These are phyloP conservation scores for Aulostomus chinensis DNA, from an alignment of 2,797 vertebrate species.

Conservation along the genomic window DNA sequence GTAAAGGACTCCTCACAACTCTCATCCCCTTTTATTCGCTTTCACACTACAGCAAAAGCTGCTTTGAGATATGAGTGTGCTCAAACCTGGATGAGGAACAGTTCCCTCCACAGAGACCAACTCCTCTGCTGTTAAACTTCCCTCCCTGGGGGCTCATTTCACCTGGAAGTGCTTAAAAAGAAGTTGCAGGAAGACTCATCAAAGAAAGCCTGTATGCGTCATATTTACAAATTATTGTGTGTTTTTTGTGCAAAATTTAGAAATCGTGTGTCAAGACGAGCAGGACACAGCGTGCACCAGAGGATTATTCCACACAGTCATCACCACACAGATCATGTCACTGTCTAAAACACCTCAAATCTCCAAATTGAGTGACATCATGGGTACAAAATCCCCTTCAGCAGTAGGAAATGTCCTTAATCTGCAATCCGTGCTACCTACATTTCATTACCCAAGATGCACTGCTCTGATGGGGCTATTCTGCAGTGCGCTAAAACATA, in stretches of 20 bases:
- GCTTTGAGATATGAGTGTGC: constrained; percentile 47
- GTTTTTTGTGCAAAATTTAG: too few relatives aligned
- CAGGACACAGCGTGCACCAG: too few relatives aligned
- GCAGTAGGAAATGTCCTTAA: constrained; percentile 47
- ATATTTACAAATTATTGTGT: too few relatives aligned
- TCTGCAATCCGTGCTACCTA: constrained; percentile 52
- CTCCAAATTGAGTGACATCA: constrained; percentile 4
- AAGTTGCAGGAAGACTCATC: too few relatives aligned
- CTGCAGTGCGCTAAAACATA: constrained; percentile 72
- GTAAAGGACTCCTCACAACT: constrained; percentile 67
- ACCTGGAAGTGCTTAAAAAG: constrained; percentile 3
- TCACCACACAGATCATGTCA: neutral
- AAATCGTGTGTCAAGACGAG: too few relatives aligned
- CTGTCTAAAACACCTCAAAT: constrained; percentile 3
- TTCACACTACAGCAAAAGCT: constrained; percentile 62
- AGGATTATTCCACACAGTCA: neutral
- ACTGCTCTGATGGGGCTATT: constrained; percentile 54
- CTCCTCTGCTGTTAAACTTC: constrained; percentile 28
- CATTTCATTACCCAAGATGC: constrained; percentile 64
- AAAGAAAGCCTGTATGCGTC: too few relatives aligned
- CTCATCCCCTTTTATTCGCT: constrained; percentile 49
- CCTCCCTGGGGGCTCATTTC: constrained; percentile 33
- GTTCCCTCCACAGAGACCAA: constrained; percentile 34
- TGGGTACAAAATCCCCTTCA: constrained; percentile 23
- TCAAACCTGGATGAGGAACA: constrained; percentile 42